phyloP scores from a whole-genome alignment of 2,113 vertebrate genomes.

The Perognathus longimembris region DNA sequence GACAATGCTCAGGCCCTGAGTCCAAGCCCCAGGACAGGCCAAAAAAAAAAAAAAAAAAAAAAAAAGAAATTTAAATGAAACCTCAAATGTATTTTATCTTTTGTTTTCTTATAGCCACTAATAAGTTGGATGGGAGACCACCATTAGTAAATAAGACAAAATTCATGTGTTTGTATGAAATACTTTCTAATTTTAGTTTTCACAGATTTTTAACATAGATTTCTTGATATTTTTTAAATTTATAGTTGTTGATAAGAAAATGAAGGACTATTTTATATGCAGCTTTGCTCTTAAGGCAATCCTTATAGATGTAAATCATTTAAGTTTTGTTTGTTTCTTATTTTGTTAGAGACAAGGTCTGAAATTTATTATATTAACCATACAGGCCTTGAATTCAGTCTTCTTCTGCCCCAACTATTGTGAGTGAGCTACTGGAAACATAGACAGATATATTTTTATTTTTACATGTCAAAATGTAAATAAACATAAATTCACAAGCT shows the following conservation, averaged over 20 bases:
- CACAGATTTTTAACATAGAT: not conserved
- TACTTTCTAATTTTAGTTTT: not conserved
- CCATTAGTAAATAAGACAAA: not conserved
- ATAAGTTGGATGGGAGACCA: not conserved
- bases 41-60: no score
- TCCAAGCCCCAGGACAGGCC: no score
- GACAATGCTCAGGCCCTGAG: no score
- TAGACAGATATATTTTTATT: no score
- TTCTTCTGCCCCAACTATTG: no score
- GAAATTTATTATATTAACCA: no score
- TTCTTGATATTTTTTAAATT: not conserved
- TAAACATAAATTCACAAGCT: no score
- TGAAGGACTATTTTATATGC: not conserved
- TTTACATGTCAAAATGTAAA: no score
- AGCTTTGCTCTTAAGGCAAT: not conserved
- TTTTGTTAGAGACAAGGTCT: not conserved
- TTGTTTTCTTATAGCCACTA: not conserved
- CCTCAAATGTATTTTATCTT: not conserved
- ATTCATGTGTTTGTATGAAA: not conserved
- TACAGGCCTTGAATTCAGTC: no score
- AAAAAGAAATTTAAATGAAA: no score
- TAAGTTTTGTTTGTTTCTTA: not conserved
- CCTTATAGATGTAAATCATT: not conserved
- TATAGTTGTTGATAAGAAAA: not conserved
- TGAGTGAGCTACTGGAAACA: no score